Evolutionary conservation across 2,797 vertebrate genomes (phyloP).

Genomic region (Crocodylus rhombifer): DNA sequence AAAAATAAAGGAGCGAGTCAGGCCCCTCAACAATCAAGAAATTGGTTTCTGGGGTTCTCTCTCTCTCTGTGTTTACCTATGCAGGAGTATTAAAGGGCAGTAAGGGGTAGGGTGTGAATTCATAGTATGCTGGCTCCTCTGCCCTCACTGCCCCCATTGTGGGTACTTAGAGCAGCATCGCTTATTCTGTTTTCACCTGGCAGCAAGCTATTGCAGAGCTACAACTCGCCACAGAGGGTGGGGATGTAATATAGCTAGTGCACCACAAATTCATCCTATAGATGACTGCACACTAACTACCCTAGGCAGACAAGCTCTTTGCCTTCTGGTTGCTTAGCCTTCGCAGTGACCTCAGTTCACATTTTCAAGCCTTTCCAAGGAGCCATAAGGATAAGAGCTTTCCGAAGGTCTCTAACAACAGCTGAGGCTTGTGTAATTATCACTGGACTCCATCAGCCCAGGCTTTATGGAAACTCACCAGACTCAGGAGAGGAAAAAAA

Average conservation of each 20-base stretch:
- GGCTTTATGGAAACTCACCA: no score
- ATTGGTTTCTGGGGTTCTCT: not conserved
- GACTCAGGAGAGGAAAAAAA: not conserved
- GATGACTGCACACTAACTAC: no score
- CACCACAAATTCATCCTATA: no score
- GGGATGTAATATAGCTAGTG: no score
- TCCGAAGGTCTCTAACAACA: no score
- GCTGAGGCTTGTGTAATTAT: no score
- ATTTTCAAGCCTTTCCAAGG: no score
- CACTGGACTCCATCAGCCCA: no score
- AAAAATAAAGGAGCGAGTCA: not conserved
- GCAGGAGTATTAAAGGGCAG: not conserved
- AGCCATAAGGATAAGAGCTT: no score
- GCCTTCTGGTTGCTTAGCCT: no score
- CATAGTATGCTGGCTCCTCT: not conserved
- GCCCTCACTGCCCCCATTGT: not conserved
- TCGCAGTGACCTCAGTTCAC: no score
- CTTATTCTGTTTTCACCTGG: accelerated
- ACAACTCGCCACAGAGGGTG: accelerated
- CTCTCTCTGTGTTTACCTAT: not conserved
- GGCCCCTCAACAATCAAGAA: not conserved
- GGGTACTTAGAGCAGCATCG: accelerated
- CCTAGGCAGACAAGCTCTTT: no score
- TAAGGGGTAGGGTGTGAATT: not conserved
- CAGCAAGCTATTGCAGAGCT: not conserved